These are phyloP conservation scores for Cheirogaleus medius DNA, from an alignment of 2,113 vertebrate genomes.

Conservation along the genomic window DNA sequence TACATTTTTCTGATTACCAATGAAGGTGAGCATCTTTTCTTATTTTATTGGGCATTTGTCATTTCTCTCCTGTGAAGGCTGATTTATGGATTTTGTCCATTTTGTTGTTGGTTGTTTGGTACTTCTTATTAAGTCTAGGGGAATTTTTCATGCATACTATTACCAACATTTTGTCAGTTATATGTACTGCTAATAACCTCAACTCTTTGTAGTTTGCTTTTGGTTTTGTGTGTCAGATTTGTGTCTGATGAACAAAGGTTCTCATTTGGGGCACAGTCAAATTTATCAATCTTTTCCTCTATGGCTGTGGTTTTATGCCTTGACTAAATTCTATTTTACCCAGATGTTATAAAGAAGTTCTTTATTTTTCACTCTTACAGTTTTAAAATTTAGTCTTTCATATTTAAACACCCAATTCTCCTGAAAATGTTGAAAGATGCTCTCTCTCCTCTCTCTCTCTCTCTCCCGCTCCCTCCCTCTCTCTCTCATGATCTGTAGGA, in stretches of 20 bases:
- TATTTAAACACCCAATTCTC: neutral
- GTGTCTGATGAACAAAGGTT: neutral
- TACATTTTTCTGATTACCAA: neutral
- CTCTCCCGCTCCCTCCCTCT: fast-evolving
- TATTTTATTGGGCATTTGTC: neutral
- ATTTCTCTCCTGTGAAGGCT: neutral
- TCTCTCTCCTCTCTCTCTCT: fast-evolving
- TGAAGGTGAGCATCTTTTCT: neutral
- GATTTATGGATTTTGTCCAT: neutral
- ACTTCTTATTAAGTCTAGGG: neutral
- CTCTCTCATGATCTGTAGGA: too few relatives aligned
- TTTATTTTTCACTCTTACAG: neutral
- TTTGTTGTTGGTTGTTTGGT: neutral
- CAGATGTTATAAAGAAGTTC: neutral
- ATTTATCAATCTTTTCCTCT: neutral
- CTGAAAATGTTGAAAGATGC: neutral
- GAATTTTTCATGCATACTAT: neutral
- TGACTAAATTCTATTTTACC: neutral
- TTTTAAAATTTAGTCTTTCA: neutral
- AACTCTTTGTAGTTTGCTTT: neutral
- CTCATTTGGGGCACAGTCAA: neutral
- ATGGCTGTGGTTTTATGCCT: neutral
- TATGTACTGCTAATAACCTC: neutral
- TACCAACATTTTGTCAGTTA: neutral
- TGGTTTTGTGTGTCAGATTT: neutral